A percentile compares a stretch with the other conserved stretches of the same genome.
phyloP scores from a whole-genome alignment of 2,113 vertebrate genomes.

The Speoplatyrhinus poulsoni region DNA sequence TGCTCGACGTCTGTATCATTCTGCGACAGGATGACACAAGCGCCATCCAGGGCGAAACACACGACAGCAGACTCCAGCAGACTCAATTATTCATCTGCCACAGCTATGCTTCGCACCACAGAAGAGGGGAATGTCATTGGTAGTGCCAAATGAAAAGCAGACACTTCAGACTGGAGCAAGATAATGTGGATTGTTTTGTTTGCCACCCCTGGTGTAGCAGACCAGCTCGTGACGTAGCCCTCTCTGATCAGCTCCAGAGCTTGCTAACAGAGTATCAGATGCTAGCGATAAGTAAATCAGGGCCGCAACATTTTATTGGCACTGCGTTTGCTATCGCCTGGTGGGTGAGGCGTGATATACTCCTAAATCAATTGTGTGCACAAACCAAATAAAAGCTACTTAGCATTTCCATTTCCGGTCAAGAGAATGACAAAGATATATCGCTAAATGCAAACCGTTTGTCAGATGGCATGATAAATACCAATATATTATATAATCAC shows the following conservation, averaged over 20 bases:
- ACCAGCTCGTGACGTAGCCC: constrained; percentile 13
- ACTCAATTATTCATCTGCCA: constrained; percentile 54
- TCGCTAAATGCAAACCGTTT: constrained; percentile 4
- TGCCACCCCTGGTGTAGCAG: constrained; percentile 39
- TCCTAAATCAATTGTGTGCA: constrained; percentile 31
- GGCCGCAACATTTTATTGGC: constrained; percentile 16
- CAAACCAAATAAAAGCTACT: constrained; percentile 24
- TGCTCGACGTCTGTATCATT: constrained; percentile 23
- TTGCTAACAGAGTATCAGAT: constrained; percentile 26
- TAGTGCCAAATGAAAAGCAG: constrained; percentile 33
- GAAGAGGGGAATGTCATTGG: constrained; percentile 19
- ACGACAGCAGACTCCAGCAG: constrained; percentile 37
- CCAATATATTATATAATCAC: no score
- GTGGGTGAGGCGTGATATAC: constrained; percentile 10
- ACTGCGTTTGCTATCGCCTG: constrained; percentile 13
- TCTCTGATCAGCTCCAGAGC: constrained; percentile 27
- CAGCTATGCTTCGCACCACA: constrained; percentile 37
- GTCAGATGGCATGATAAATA: no score
- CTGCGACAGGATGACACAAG: not conserved
- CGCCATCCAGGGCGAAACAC: constrained; percentile 17
- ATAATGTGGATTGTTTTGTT: constrained; percentile 37
- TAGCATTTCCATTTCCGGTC: constrained; percentile 29
- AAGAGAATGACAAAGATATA: constrained; percentile 3
- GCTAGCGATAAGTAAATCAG: constrained; percentile 32
- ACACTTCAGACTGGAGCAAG: constrained; percentile 20